Evolutionary conservation across 2,888 invertebrate species (phyloP).

Genomic region (Drosophila siamana): DNA sequence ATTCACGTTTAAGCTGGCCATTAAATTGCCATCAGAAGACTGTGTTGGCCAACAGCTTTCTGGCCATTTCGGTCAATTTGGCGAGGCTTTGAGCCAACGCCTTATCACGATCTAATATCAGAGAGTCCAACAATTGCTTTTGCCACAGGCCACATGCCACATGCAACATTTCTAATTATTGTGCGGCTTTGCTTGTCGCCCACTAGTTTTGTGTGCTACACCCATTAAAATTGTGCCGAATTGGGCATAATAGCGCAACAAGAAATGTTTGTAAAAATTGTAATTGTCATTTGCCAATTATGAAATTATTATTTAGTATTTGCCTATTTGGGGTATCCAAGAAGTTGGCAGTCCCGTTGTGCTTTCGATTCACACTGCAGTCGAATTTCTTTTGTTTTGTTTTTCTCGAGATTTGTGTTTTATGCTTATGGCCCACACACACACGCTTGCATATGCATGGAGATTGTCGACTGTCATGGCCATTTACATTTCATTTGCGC

Average conservation of each 20-base stretch:
- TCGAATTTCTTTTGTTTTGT: neutral
- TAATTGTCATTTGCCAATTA: no score
- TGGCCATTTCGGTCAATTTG: constrained; percentile 25
- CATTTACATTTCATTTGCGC: constrained; percentile 63
- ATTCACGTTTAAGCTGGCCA: constrained; percentile 36
- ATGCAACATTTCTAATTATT: constrained; percentile 36
- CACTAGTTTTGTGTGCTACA: neutral
- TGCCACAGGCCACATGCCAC: no score
- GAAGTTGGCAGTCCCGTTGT: no score
- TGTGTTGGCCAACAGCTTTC: constrained; percentile 11
- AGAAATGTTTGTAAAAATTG: no score
- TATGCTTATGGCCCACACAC: constrained; percentile 22
- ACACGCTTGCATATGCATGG: neutral
- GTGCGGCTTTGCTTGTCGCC: neutral
- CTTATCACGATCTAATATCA: constrained; percentile 36
- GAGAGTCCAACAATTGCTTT: constrained; percentile 12
- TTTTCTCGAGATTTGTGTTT: constrained; percentile 23
- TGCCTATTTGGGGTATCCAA: no score
- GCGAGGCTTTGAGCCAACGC: constrained; percentile 14
- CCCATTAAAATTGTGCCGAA: neutral
- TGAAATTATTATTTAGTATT: no score
- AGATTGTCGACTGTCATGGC: constrained; percentile 38
- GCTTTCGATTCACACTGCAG: neutral
- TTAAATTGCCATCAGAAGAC: constrained; percentile 28
- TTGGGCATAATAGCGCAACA: neutral